Evolutionary conservation across 1,140 invertebrate genomes (phyloP).

Genomic region (Heterodera schachtii): DNA sequence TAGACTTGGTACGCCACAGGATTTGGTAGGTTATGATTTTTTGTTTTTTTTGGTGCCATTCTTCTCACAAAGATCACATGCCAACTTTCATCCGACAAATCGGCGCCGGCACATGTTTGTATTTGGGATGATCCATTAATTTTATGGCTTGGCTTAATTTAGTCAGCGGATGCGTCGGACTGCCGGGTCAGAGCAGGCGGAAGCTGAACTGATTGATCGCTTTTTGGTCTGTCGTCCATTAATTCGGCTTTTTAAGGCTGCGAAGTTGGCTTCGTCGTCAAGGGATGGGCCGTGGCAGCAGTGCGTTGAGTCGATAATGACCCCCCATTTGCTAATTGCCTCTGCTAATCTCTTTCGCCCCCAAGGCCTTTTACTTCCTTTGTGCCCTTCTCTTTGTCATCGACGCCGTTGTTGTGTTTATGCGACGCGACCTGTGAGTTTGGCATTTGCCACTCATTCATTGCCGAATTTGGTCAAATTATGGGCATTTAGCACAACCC

Average conservation of each 20-base stretch:
- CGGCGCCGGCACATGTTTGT: constrained; percentile 59
- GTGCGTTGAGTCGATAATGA: constrained; percentile 32
- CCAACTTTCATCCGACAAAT: constrained; percentile 62
- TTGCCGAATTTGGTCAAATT: too few relatives aligned
- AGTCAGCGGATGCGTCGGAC: constrained; percentile 62
- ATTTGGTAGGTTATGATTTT: constrained; percentile 3
- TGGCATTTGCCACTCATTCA: too few relatives aligned
- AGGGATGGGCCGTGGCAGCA: constrained; percentile 64
- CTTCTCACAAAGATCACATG: constrained; percentile 57
- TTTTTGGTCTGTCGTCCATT: too few relatives aligned
- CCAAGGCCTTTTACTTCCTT: constrained; percentile 62
- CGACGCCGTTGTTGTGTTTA: constrained; percentile 57
- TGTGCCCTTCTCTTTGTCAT: constrained; percentile 55
- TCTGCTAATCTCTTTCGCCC: background rate
- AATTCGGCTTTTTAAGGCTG: constrained; percentile 6
- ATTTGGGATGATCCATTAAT: background rate
- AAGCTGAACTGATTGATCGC: background rate
- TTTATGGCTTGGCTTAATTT: constrained; percentile 49
- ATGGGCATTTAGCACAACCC: constrained; percentile 10
- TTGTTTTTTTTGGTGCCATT: background rate
- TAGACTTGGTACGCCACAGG: constrained; percentile 64
- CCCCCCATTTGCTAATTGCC: background rate
- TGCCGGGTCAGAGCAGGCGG: constrained; percentile 50
- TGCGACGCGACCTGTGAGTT: constrained; percentile 57
- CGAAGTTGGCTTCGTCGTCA: constrained; percentile 36